Evolutionary conservation across 2,888 invertebrate species (phyloP), one percentile per base, ranked within the genome.

Genomic region (Acronicta leporina): DNA sequence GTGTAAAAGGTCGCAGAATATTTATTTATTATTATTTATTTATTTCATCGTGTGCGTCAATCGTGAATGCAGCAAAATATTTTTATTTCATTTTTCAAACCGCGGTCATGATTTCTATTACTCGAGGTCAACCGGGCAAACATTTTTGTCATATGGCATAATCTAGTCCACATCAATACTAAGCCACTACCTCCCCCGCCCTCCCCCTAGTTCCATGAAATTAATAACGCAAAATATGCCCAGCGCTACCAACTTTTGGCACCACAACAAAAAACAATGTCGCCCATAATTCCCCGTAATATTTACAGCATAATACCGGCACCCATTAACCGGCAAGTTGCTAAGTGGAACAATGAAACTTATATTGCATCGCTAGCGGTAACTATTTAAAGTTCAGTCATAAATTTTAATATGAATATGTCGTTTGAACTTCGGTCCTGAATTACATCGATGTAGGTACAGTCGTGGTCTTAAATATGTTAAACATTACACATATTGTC

Each of bases 361-460:
- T 76, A 87, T 88, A 89, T 89, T 87, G 87, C 88, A 80, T 81
- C 81, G 80, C 80, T 79, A 70, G 82, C 79, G 83, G 78, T 87
- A 89, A 91, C 90, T 90, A 90, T 87, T 84, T 75, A 69, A 90
- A 92, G 87, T 92, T 91, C 81, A 48, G 83, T 81, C 87, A 88
- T 92, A 92, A 92, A 92, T 92, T 92, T 90, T 87, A 91, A 89
- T 91, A 89, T 88, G 91, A 92, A 91, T 91, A 88, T 92, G 90
- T 91, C 91, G 87, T 87, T 90, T 82, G 79, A 80, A 83, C 75
- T 73, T 73, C 75, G 79, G 38, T 38, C 8, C 27, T 73, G 65
- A 77, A 30, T 72, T 57, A 67, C 68, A 61, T 68, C 73, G 68
- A 50, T 5, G 14, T 11, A 41, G n/a, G 38, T 38, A 38, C n/a